Conservation (phyloP, 2,888 invertebrate genomes). For the Pilophorus perplexus region DNA sequence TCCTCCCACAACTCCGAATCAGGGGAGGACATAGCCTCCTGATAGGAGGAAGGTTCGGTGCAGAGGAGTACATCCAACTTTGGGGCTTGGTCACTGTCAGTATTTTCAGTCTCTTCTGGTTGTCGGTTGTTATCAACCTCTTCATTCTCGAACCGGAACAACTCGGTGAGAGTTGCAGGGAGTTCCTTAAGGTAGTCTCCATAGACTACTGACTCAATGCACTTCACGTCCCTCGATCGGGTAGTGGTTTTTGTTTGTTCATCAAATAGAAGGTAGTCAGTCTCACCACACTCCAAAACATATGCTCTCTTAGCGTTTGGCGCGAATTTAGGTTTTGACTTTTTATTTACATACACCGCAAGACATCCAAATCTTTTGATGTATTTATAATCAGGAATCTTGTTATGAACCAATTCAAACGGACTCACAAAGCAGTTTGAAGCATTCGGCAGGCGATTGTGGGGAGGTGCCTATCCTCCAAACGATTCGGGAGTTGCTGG, state of each 20-base stretch:
- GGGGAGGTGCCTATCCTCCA: background rate
- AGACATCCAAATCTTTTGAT: conserved; percentile 5
- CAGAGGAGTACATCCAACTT: background rate
- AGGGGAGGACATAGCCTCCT: background rate
- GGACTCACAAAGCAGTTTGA: conserved; percentile 7
- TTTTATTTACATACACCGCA: background rate
- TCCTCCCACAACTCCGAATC: conserved; percentile 17
- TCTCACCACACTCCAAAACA: background rate
- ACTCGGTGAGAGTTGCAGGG: background rate
- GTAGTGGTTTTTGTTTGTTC: background rate
- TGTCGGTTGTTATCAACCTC: background rate
- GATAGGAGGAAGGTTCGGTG: conserved; percentile 9
- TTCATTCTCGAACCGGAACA: background rate
- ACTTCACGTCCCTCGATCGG: background rate
- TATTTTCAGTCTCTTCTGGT: background rate
- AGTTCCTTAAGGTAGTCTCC: conserved; percentile 19
- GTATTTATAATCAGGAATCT: background rate
- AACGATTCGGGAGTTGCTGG: background rate
- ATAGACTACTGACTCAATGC: conserved; percentile 21
- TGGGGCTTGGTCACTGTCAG: background rate
- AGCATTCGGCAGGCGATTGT: conserved; percentile 1
- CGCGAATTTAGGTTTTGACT: background rate
- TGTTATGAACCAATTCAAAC: background rate
- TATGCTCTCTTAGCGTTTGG: background rate
- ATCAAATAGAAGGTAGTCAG: background rate